Conservation (phyloP, 2,888 invertebrate genomes). For the Thelaira solivaga region DNA sequence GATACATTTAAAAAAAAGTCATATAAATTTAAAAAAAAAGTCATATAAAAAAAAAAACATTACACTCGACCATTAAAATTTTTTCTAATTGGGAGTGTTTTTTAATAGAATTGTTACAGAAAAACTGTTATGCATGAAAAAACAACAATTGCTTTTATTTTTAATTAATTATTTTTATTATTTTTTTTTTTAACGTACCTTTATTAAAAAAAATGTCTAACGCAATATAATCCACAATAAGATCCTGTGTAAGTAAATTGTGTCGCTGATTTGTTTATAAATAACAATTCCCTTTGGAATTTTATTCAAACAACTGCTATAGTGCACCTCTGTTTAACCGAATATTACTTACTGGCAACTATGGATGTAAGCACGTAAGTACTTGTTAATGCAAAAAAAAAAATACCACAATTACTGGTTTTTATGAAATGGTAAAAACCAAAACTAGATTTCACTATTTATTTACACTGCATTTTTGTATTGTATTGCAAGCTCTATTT, state of each 20-base stretch:
- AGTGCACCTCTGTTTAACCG: slow-evolving; percentile 19
- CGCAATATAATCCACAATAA: neutral
- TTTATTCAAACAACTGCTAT: slow-evolving; percentile 3
- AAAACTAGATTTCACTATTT: slow-evolving; percentile 57
- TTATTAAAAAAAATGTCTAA: too few relatives aligned
- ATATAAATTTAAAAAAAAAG: too few relatives aligned
- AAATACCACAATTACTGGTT: slow-evolving; percentile 48
- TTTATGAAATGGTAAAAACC: slow-evolving; percentile 3
- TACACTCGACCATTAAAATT: too few relatives aligned
- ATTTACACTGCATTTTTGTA: slow-evolving; percentile 25
- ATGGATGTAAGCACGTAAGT: neutral
- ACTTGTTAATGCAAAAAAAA: slow-evolving; percentile 35
- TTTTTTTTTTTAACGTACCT: too few relatives aligned
- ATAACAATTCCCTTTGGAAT: neutral
- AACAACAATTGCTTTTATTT: too few relatives aligned
- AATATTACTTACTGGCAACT: neutral
- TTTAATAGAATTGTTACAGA: too few relatives aligned
- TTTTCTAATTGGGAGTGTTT: too few relatives aligned
- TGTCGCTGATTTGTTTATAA: neutral
- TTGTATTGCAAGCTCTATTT: slow-evolving; percentile 3
- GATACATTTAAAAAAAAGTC: too few relatives aligned
- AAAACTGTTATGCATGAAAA: too few relatives aligned
- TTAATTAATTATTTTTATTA: too few relatives aligned
- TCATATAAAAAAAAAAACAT: too few relatives aligned
- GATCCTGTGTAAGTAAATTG: too few relatives aligned